Conservation (phyloP, 53 echinoderm and acorn worm genomes). For the Echinometra lucunter region DNA sequence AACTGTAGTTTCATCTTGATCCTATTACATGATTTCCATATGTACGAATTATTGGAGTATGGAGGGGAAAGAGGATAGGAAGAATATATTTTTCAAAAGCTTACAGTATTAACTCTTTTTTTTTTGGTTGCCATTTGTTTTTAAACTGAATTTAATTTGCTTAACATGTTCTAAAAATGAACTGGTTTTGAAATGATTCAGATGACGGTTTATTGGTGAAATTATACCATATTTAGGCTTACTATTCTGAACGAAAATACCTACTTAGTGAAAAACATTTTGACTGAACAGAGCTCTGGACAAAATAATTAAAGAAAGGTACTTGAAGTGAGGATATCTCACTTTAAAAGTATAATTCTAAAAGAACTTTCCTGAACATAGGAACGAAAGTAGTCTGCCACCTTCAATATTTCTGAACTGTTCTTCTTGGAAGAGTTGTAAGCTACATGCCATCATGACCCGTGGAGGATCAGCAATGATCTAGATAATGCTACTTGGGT, state of each 20-base stretch:
- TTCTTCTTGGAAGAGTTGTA: not conserved
- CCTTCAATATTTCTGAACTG: not conserved
- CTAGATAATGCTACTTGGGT: not conserved
- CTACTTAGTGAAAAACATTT: not conserved
- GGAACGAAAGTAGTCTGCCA: not conserved
- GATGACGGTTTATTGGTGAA: not conserved
- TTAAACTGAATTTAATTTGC: not conserved
- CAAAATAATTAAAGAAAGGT: not conserved
- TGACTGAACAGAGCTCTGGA: not conserved
- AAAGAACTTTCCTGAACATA: not conserved
- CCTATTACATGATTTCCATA: constrained; percentile 27
- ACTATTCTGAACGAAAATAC: not conserved
- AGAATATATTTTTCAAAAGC: not conserved
- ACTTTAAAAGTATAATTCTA: not conserved
- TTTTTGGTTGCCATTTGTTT: not conserved
- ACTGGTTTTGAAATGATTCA: not conserved
- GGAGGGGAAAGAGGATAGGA: not conserved
- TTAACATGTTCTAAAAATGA: not conserved
- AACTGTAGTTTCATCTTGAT: not conserved
- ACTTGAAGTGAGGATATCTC: not conserved
- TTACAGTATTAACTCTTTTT: not conserved
- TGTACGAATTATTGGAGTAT: constrained; percentile 10
- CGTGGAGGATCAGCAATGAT: not conserved
- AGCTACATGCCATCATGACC: not conserved
- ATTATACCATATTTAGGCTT: not conserved